Base-by-base conservation (phyloP, 2,113 vertebrate species). In the Carassius auratus region DNA sequence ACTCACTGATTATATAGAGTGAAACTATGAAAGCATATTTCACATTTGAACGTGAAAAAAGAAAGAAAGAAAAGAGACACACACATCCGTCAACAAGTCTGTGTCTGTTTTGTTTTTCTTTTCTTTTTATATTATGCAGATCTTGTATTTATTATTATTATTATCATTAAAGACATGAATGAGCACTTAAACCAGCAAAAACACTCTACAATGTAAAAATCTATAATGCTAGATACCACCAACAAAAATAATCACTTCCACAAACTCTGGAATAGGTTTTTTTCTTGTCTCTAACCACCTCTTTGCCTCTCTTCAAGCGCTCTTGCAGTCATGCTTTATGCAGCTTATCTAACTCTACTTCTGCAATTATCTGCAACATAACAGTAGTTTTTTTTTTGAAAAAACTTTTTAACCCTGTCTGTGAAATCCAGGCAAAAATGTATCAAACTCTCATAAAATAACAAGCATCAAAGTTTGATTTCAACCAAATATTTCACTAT, bases 351-450 rank as follows among this genome's bases (percentile, higher is more conserved):
- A 52, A 42, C 13, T 15, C 4, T 55, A 87, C 83, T 87, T 85
- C 81, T 85, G 75, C 83, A 84, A 52, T 59, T 30, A 26, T 45
- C 10, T 50, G 33, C 84, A 23, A 84, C 79, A 81, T 6, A 50
- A 38, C 15, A n/a, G 13, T 36, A 79, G 38, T 48, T 26, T 26
- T 26, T 26, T 26, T 26, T 26, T 26, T 26, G 26, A 26, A 26
- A 26, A 26, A 26, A 26, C 26, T 26, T 26, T 26, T 26, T 26
- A 26, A 26, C 30, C 30, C 30, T 30, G 30, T 30, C 30, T 30
- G 30, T 30, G 30, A 30, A 30, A 30, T 30, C 30, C 30, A 30
- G 30, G 30, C 30, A 30, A 30, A 30, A 30, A 30, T 30, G 30
- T 30, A 1, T 30, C 30, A 30, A 30, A 30, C 30, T 30, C 30